Conservation (phyloP, 2,888 invertebrate genomes). For the Odontocerum albicorne region DNA sequence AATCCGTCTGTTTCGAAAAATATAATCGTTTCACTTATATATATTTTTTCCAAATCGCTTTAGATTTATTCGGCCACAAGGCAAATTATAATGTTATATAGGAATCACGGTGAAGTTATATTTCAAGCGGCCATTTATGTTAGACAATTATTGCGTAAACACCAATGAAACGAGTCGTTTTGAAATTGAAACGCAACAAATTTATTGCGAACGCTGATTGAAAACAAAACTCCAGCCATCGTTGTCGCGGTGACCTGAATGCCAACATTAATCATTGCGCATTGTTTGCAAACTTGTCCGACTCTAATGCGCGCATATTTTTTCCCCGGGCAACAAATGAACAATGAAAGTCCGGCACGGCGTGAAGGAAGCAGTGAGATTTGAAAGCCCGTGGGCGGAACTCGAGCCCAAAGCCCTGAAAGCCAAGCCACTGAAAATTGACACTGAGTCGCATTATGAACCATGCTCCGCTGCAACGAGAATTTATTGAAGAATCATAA, state of each 20-base stretch:
- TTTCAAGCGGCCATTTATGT: constrained; percentile 4
- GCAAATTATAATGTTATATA: constrained; percentile 8
- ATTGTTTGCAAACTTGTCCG: constrained; percentile 35
- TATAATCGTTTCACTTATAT: no score
- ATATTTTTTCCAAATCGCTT: no score
- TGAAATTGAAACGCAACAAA: constrained; percentile 15
- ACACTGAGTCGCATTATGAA: no score
- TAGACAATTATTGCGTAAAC: constrained; percentile 16
- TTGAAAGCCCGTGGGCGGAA: constrained; percentile 24
- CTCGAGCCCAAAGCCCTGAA: constrained; percentile 1
- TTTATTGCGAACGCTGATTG: constrained; percentile 25
- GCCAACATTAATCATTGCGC: constrained; percentile 26
- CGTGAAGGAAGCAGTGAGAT: constrained; percentile 24
- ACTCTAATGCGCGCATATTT: constrained; percentile 28
- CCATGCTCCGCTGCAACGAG: no score
- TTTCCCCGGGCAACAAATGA: constrained; percentile 27
- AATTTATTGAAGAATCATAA: no score
- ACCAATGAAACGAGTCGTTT: constrained; percentile 12
- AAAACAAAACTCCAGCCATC: constrained; percentile 24
- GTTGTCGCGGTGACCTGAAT: constrained; percentile 24
- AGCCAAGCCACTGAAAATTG: no score
- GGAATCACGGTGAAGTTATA: background rate
- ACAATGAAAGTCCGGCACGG: constrained; percentile 26
- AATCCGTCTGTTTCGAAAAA: no score
- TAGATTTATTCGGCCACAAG: no score